These are phyloP conservation scores for Physella acuta DNA, from an alignment of 1,140 invertebrate genomes.

Conservation along the genomic window DNA sequence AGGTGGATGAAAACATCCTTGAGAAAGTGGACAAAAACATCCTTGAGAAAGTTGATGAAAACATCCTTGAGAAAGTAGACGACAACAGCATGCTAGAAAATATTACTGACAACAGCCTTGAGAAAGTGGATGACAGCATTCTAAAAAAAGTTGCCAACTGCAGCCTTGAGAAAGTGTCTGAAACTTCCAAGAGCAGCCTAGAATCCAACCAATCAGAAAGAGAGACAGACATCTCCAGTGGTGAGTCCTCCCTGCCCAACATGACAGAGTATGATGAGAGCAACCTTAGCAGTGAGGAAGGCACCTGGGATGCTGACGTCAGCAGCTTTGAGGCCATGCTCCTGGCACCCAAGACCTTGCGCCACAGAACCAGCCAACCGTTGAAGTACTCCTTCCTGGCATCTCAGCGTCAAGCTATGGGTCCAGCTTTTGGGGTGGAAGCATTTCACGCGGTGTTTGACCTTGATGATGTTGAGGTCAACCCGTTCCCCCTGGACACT, in stretches of 20 bases:
- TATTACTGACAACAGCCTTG: neutral
- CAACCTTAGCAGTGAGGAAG: conserved; percentile 17
- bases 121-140: neutral
- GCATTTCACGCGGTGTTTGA: too few relatives aligned
- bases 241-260: conserved; percentile 7
- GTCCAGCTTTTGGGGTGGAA: too few relatives aligned
- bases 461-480: too few relatives aligned
- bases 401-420: too few relatives aligned
- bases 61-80: neutral
- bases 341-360: neutral
- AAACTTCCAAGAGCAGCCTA: neutral
- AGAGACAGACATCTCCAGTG: neutral
- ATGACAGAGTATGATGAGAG: conserved; percentile 19
- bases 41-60: neutral
- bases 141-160: neutral
- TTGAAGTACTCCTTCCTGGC: too few relatives aligned
- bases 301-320: conserved; percentile 10
- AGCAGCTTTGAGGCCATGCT: conserved; percentile 5
- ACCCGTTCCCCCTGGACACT: too few relatives aligned
- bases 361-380: neutral
- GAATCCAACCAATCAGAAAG: neutral
- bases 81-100: neutral
- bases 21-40: neutral
- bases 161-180: neutral
- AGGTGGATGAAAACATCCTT: too few relatives aligned